Base-by-base conservation (phyloP, 30 jellyfish, hydroid and myxozoan genomes). In the Chrysaora quinquecirrha region DNA sequence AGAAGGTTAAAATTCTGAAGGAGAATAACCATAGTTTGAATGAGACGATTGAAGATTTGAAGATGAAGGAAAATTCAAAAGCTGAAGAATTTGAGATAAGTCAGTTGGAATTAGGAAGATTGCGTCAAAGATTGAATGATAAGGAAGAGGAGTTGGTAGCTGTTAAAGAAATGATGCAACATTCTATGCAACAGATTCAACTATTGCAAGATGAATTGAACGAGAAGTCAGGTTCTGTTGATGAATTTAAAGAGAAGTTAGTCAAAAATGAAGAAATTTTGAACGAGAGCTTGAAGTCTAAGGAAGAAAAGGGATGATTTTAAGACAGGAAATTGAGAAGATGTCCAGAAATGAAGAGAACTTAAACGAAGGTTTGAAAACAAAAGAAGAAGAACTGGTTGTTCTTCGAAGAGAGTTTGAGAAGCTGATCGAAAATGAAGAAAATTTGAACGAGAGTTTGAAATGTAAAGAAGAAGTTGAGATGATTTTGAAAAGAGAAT, bases 101-200 rank as follows among this genome's bases (percentile, higher is more conserved):
- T 27, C 33, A 54, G 23, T 7, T 9, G 0, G 82, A 83, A 34
- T 25, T 23, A 7, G 83, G 25, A 22, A 61, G 64, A 21, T 33
- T 71, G 30, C 49, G 58, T 31, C 87, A 73, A 33, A 71, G 87
- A 9, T 30, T 73, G 2, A 46, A 61, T 29, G 94, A 83, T 27
- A 83, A 83, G 30, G 94, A 83, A 32, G 94, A 73, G 14, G 94
- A 83, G 31, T 52, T 83, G 28, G 0, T 60, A 32, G 80, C 87
- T 1, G 82, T 83, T 0, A 83, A 83, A 63, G 94, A 83, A 28
- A 83, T 72, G 76, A 63, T 83, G 82, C 76, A 60, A 23, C 10
- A 35, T 58, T 30, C 94, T 1, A 60, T 73, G 75, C 61, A 58
- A 70, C 83, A 71, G 31, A 56, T 83, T 72, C 94, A 83, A 62